phyloP scores from a whole-genome alignment of 2,797 vertebrate genomes.

The Clarias laeviceps region DNA sequence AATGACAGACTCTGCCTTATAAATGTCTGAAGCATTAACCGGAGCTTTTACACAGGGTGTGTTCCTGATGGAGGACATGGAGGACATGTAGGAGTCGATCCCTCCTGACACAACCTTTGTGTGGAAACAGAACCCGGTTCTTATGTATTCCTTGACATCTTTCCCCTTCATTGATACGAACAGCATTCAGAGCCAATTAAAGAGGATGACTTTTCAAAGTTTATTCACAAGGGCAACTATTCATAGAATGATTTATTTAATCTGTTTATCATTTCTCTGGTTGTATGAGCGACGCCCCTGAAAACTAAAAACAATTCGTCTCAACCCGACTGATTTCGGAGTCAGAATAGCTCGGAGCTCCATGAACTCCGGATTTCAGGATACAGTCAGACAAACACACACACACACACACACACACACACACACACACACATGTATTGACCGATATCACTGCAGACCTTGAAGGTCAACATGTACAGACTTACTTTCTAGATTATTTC shows the following conservation, averaged over 20 bases:
- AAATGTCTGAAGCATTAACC: background rate
- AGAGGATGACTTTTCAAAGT: slow-evolving; percentile 37
- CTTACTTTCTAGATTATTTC: background rate
- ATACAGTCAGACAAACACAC: background rate
- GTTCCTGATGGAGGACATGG: background rate
- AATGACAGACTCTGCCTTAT: background rate
- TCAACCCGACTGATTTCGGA: slow-evolving; percentile 30
- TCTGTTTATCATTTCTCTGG: slow-evolving; percentile 29
- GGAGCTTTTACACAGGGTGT: background rate
- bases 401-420: background rate
- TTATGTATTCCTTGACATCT: slow-evolving; percentile 22
- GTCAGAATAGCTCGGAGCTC: slow-evolving; percentile 28
- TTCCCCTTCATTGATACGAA: slow-evolving; percentile 40
- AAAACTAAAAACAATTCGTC: slow-evolving; percentile 17
- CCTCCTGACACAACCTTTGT: slow-evolving; percentile 28
- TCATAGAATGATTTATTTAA: slow-evolving; percentile 29
- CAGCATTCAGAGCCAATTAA: slow-evolving; percentile 47
- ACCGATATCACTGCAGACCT: background rate
- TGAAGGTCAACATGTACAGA: slow-evolving; percentile 25
- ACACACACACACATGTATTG: background rate
- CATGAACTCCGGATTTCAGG: background rate
- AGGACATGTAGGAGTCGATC: background rate
- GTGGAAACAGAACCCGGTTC: slow-evolving; percentile 12
- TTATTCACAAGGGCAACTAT: slow-evolving; percentile 48
- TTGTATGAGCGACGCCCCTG: slow-evolving; percentile 20